Base-by-base conservation (phyloP, 2,888 invertebrate species). In the Oscheius sp. region DNA sequence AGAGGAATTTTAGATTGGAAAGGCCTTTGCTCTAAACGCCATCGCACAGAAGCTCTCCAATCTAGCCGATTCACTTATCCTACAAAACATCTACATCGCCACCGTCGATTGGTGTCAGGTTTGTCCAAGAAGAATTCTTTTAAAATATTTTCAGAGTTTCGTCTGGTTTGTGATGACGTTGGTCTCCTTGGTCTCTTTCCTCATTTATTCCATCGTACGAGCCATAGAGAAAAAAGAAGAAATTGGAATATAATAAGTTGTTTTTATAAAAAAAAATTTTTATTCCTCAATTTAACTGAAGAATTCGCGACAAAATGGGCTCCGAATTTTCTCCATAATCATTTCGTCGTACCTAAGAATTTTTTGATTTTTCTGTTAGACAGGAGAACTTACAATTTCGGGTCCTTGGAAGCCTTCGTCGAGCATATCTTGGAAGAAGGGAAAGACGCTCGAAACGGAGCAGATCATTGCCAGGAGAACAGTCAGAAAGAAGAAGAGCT, bases 31-130 rank as follows among this genome's bases (percentile, higher is more conserved):
- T 6, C 71, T 82, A 3, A 76, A 74, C 42, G 77, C 82, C 2
- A 76, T 83, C 12, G 80, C 78, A 3, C 76, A 78, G 46, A 76
- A 83, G 53, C 29, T 81, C 0, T 82, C 82, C 1, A 76, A 78
- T 33, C 63, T 83, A 5, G 73, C 75, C 20, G 82, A 82, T 50
- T 74, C 78, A 34, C 70, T 78, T 23, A 69, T 80, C 15, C 65
- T 83, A 2, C 82, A 83, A 66, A 81, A 75, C 46, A 78, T 83
- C n/a, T 83, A 83, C 69, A 78, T 72, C 1, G 75, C 75, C 4
- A 83, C 82, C 0, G 80, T 83, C 1, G 80, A 83, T 31, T 83
- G 82, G 82, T 82, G 82, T 71, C 79, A 79, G 72, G 79, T 74
- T 33, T 42, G 42, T 15, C 15, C 20, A 20, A 42, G n/a, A 48